Percentiles rank a stretch among this genome's conserved stretches.
Conservation (phyloP, 2,113 vertebrate species). For the Oreochromis niloticus region DNA sequence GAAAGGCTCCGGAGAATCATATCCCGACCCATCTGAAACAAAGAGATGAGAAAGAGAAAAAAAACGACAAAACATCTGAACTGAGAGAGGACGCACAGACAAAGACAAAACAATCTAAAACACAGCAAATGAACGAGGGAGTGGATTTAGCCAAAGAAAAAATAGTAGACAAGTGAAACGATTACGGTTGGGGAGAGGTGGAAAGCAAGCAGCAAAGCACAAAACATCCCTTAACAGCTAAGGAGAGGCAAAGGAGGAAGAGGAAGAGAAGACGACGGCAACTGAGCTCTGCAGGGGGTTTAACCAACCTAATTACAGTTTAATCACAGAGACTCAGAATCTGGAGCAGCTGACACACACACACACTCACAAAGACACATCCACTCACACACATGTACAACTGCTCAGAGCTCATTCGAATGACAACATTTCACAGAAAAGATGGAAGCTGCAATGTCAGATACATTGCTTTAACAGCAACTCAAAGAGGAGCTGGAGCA, state of each 20-base stretch:
- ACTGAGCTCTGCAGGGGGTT: conserved; percentile 67
- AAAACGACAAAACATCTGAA: conserved; percentile 59
- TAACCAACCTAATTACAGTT: conserved; percentile 76
- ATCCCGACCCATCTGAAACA: conserved; percentile 75
- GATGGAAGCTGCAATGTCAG: conserved; percentile 57
- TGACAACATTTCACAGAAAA: conserved; percentile 43
- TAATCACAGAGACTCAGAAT: conserved; percentile 70
- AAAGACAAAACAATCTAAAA: conserved; percentile 13
- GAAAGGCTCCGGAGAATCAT: conserved; percentile 76
- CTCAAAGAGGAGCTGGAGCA: conserved; percentile 4
- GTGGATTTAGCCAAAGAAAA: not conserved
- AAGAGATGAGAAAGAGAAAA: conserved; percentile 32
- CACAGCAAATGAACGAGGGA: not conserved
- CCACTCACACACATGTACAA: not conserved
- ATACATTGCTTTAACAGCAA: conserved; percentile 46
- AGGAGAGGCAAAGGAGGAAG: conserved; percentile 25
- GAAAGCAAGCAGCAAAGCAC: not conserved
- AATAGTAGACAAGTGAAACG: conserved; percentile 3
- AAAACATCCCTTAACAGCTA: not conserved
- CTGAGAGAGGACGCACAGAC: conserved; percentile 29
- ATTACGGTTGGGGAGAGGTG: not conserved
- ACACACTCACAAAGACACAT: conserved; percentile 1
- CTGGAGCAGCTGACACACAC: conserved; percentile 61
- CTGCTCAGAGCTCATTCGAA: conserved; percentile 14
- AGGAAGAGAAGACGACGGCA: conserved; percentile 45